Evolutionary conservation across 92 coral and sea anemone species (phyloP).

Genomic region (Galaxea fascicularis): DNA sequence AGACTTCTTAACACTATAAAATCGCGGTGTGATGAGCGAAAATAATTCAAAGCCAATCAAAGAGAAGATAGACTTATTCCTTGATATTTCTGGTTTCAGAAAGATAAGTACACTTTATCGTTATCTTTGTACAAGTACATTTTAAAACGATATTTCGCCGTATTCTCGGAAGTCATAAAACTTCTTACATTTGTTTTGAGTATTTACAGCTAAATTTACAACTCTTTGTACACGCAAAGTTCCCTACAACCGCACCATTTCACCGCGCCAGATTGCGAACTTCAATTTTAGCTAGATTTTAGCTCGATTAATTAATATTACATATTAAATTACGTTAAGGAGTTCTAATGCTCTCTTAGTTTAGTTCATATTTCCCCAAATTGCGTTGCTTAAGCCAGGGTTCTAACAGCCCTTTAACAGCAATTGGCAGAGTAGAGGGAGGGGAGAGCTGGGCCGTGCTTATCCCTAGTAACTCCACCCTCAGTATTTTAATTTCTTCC

Average conservation of each 20-base stretch:
- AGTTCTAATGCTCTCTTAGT: background rate
- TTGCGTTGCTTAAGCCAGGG: background rate
- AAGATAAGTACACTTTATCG: background rate
- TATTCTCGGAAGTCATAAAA: background rate
- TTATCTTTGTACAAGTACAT: background rate
- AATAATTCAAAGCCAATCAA: background rate
- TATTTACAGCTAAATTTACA: background rate
- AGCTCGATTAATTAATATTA: constrained; percentile 16
- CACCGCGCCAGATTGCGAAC: constrained; percentile 5
- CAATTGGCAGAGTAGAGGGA: background rate
- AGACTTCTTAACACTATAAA: no score
- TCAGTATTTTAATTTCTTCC: background rate
- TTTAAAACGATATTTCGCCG: constrained; percentile 3
- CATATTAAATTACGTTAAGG: background rate
- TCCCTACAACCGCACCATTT: constrained; percentile 6
- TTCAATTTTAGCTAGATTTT: background rate
- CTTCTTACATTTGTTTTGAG: constrained; percentile 4
- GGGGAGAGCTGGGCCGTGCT: background rate
- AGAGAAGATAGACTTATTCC: background rate
- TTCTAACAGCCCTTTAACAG: background rate
- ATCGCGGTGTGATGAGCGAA: background rate
- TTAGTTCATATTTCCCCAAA: background rate
- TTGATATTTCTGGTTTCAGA: background rate
- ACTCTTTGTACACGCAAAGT: background rate
- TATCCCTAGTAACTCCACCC: background rate